A percentile compares a stretch with the other conserved stretches of the same genome.
phyloP scores from a whole-genome alignment of 2,113 vertebrate genomes.

The Actenoides hombroni region DNA sequence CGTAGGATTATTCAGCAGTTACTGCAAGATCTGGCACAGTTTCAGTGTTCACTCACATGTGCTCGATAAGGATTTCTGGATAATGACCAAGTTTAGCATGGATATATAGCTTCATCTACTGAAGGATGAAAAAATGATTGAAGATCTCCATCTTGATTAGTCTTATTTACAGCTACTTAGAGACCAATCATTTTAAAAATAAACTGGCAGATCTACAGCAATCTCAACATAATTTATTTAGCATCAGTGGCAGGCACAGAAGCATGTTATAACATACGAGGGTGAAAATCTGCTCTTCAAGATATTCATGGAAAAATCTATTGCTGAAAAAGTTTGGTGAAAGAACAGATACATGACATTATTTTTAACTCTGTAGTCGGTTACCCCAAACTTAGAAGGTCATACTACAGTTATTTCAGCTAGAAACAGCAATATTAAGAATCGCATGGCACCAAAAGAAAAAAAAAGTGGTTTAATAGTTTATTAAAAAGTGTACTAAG shows the following conservation, averaged over 20 bases:
- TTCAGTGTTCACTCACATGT: neutral
- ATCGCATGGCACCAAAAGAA: neutral
- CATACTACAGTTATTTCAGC: neutral
- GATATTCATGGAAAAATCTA: neutral
- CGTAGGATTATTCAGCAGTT: neutral
- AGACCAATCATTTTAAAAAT: conserved; percentile 21
- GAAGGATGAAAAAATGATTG: neutral
- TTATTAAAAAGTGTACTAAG: neutral
- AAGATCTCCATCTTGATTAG: conserved; percentile 15
- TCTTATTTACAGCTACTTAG: conserved; percentile 41
- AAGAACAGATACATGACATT: neutral
- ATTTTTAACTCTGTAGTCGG: neutral
- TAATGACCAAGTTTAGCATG: neutral
- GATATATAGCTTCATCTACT: neutral
- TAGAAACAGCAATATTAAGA: neutral
- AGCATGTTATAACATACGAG: neutral
- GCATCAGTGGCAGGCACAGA: neutral
- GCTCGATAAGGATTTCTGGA: conserved; percentile 7
- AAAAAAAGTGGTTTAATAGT: neutral
- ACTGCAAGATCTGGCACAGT: neutral
- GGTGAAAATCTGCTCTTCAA: neutral
- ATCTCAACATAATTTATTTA: neutral
- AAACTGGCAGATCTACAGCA: neutral
- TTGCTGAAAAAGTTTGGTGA: neutral
- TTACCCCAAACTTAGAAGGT: neutral